Conservation (phyloP, 2,113 vertebrate genomes). For the Proteles cristata region DNA sequence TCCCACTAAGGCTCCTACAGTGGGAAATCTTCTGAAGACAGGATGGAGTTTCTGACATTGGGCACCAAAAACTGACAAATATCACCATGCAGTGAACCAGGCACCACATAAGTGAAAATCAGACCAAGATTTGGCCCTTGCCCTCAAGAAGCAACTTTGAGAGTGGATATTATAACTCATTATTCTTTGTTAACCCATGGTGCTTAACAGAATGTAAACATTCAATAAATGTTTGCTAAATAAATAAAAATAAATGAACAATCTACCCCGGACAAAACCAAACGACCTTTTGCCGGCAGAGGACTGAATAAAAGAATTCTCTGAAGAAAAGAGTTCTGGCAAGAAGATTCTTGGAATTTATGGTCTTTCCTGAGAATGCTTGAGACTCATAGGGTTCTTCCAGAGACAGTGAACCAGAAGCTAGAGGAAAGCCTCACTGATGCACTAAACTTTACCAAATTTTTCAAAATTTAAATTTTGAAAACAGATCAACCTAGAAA, state of each 20-base stretch:
- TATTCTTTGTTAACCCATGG: background rate
- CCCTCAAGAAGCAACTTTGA: background rate
- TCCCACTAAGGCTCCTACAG: background rate
- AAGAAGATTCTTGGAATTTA: conserved; percentile 7
- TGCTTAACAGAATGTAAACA: background rate
- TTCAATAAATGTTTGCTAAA: conserved; percentile 24
- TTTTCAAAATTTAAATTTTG: background rate
- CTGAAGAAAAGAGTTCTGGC: background rate
- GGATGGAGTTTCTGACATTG: background rate
- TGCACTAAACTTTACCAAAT: background rate
- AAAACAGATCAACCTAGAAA: conserved; percentile 43
- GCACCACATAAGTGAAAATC: background rate
- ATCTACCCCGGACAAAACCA: conserved; percentile 9
- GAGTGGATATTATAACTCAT: background rate
- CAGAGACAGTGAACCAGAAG: background rate
- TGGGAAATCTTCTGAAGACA: background rate
- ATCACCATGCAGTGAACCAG: background rate
- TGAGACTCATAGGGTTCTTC: background rate
- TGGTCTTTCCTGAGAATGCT: background rate
- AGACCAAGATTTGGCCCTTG: background rate
- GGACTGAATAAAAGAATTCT: conserved; percentile 14
- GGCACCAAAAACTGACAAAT: background rate
- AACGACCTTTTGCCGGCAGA: background rate
- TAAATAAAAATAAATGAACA: conserved; percentile 50
- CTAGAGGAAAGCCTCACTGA: background rate